Evolutionary conservation across 2,888 invertebrate genomes (phyloP).

Genomic region (Hofmannophila pseudospretella): DNA sequence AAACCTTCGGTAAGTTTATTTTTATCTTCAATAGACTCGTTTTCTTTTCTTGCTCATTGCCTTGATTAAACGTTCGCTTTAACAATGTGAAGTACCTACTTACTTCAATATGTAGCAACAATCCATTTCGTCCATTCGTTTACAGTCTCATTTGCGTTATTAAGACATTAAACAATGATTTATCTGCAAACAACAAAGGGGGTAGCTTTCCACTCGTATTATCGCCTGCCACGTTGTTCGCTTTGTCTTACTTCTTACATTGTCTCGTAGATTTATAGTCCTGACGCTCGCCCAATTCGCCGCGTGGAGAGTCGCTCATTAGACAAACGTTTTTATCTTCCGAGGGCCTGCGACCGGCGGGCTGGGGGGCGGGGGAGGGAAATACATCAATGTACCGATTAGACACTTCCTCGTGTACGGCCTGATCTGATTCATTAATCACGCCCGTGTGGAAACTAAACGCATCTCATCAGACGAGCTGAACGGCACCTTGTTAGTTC

Average conservation of each 20-base stretch:
- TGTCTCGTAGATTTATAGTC: conserved; percentile 34
- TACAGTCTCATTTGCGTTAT: neutral
- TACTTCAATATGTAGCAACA: too few species aligned
- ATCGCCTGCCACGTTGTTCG: conserved; percentile 21
- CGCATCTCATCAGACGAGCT: conserved; percentile 17
- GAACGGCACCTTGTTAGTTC: conserved; percentile 26
- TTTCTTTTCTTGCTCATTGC: too few species aligned
- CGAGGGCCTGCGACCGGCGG: neutral
- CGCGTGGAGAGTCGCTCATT: conserved; percentile 11
- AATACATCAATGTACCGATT: conserved; percentile 61
- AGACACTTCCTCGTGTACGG: conserved; percentile 52
- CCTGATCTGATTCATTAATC: conserved; percentile 49
- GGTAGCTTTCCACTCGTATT: conserved; percentile 34
- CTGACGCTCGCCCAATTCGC: conserved; percentile 12
- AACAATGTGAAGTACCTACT: too few species aligned
- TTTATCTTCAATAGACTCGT: too few species aligned
- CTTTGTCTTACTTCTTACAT: neutral
- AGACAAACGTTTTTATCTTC: conserved; percentile 19
- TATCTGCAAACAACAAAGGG: conserved; percentile 12
- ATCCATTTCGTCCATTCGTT: too few species aligned
- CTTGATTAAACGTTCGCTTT: too few species aligned
- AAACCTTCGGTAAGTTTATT: too few species aligned
- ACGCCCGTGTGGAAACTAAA: conserved; percentile 49
- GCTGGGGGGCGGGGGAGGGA: conserved; percentile 2
- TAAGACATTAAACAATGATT: neutral